Base-by-base conservation (phyloP, 1,140 invertebrate genomes). In the Antheraea mylitta region DNA sequence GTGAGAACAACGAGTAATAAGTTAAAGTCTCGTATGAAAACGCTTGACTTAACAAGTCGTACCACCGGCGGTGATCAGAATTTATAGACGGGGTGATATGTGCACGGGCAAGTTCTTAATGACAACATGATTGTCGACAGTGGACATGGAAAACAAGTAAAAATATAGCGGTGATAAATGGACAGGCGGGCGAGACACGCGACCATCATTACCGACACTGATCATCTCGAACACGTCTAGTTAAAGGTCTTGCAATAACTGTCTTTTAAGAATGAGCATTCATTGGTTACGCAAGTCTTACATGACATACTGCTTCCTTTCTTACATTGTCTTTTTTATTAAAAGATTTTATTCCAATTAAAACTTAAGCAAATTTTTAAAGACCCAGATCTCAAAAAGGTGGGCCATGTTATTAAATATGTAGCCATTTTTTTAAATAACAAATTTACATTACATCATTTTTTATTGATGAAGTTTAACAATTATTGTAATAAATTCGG, bases 81-180 rank as follows among this genome's bases (percentile, higher is more conserved):
- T 91, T 90, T 90, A 91, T 89, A 79, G 81, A 82, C 81, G 81
- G 78, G 78, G 70, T 77, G 86, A 85, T 85, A 76, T 74, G 73
- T 86, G 85, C 86, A 86, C 78, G 81, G 72, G 74, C 82, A 77
- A 86, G 85, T 76, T 83, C 79, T 86, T 89, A 89, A 89, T 89
- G 85, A 88, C 82, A 84, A 89, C 86, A 86, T 87, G 87, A 89
- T 87, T 87, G 88, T 88, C 77, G 81, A 86, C 85, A 87, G 82
- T 75, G 78, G 80, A 90, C 86, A 90, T 82, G 84, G 78, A 67
- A 83, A 90, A 89, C 85, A 85, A 87, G 85, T 90, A 89, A 86
- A 87, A 89, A 87, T 87, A 86, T 81, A 72, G 79, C 19, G 73
- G 85, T 90, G 87, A 90, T 90, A 87, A 90, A 90, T 90, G 84